Percentiles rank a stretch among this genome's conserved stretches.
Conservation (phyloP, 2,888 invertebrate genomes). For the Argyra leucocephala region DNA sequence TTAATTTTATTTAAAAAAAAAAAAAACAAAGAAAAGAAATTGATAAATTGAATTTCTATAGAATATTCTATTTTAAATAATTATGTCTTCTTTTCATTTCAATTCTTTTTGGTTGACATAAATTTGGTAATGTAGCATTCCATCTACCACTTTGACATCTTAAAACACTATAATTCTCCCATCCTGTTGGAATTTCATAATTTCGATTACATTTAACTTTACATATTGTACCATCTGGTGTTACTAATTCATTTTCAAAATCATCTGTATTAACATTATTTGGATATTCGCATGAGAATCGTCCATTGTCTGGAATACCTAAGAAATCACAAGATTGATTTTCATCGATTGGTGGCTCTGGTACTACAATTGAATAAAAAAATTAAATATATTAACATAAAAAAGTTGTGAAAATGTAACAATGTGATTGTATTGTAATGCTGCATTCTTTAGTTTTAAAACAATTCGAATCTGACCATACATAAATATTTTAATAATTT, state of each 20-base stretch:
- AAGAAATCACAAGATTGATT: constrained; percentile 21
- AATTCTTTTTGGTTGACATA: constrained; percentile 20
- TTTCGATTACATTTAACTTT: constrained; percentile 22
- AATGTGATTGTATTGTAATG: no score
- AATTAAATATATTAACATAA: constrained; percentile 13
- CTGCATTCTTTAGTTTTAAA: no score
- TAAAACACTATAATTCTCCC: constrained; percentile 19
- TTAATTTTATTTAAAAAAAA: no score
- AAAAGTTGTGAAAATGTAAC: not conserved
- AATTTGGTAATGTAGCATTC: constrained; percentile 23
- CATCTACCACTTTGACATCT: constrained; percentile 23
- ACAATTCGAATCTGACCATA: no score
- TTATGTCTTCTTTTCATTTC: no score
- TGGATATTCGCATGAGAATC: constrained; percentile 24
- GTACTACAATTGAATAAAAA: not conserved
- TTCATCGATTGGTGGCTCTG: not conserved
- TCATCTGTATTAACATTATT: constrained; percentile 19
- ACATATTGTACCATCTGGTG: constrained; percentile 24
- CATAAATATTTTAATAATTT: no score
- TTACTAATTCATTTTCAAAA: constrained; percentile 19
- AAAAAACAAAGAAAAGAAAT: no score
- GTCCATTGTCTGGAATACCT: constrained; percentile 22
- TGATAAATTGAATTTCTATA: no score
- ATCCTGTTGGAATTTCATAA: constrained; percentile 22
- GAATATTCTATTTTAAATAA: no score